These are phyloP conservation scores for Argyra leucocephala DNA, from an alignment of 2,888 invertebrate species.

Conservation along the genomic window DNA sequence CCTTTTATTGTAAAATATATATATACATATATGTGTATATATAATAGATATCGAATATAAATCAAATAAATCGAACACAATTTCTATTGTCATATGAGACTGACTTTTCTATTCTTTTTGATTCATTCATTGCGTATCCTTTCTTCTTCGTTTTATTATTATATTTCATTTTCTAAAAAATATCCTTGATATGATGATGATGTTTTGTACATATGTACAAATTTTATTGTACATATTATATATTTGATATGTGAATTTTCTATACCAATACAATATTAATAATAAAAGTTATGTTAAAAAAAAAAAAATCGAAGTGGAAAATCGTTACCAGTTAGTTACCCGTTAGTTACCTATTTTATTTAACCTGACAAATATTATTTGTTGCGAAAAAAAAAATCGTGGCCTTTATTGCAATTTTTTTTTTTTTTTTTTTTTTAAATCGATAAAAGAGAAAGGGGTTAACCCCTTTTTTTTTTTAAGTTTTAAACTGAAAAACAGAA, in stretches of 20 bases:
- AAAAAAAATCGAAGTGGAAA: neutral
- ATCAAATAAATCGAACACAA: neutral
- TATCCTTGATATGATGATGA: neutral
- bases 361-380: neutral
- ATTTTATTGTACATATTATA: too few relatives aligned
- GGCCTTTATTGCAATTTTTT: neutral
- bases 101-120: too few relatives aligned
- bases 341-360: neutral
- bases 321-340: constrained; percentile 6
- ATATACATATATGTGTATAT: neutral
- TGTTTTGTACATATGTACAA: neutral
- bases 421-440: neutral
- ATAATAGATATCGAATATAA: neutral
- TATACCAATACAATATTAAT: too few relatives aligned
- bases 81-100: constrained; percentile 6
- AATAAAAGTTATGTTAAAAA: neutral
- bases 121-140: too few relatives aligned
- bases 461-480: neutral
- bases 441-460: neutral
- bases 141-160: neutral
- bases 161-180: neutral
- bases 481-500: neutral
- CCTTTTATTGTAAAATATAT: too few relatives aligned
- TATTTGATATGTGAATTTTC: neutral
- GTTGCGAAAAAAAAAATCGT: neutral